These are phyloP conservation scores for Mellivora capensis DNA, from an alignment of 2,113 vertebrate species.

Conservation along the genomic window DNA sequence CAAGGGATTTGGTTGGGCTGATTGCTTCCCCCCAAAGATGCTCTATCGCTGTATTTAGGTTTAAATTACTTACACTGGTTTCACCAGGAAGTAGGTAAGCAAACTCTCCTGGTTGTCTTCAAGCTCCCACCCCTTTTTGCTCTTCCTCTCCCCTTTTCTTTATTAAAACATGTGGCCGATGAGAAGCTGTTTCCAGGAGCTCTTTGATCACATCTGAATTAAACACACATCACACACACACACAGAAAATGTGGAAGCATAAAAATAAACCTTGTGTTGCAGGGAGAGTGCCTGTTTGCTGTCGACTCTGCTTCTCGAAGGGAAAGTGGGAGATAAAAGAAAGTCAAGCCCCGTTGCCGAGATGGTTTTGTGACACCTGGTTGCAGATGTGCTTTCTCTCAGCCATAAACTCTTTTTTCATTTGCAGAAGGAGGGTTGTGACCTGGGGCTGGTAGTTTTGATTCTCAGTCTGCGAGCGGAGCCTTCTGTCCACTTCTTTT, in stretches of 20 bases:
- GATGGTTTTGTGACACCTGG: conserved; percentile 18
- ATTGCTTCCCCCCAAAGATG: neutral
- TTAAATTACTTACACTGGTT: conserved; percentile 57
- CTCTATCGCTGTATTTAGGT: neutral
- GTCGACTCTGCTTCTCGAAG: neutral
- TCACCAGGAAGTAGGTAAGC: conserved; percentile 46
- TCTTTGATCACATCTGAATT: conserved; percentile 49
- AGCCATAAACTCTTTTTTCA: neutral
- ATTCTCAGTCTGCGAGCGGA: conserved; percentile 10
- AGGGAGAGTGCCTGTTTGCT: conserved; percentile 50
- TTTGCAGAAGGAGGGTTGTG: neutral
- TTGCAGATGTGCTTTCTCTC: neutral
- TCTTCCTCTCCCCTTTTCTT: neutral
- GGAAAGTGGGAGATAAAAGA: conserved; percentile 45
- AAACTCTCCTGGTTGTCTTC: conserved; percentile 10
- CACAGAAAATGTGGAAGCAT: conserved; percentile 16
- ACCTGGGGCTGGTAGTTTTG: neutral
- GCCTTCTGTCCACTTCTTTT: conserved; percentile 50
- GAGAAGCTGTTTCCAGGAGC: conserved; percentile 44
- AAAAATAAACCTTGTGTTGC: conserved; percentile 47
- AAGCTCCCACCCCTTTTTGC: neutral
- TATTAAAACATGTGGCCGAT: conserved; percentile 44
- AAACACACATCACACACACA: neutral
- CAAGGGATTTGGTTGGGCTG: neutral
- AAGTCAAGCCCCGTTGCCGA: neutral